phyloP scores from a whole-genome alignment of 2,113 vertebrate genomes.

The Polyodon spathula region DNA sequence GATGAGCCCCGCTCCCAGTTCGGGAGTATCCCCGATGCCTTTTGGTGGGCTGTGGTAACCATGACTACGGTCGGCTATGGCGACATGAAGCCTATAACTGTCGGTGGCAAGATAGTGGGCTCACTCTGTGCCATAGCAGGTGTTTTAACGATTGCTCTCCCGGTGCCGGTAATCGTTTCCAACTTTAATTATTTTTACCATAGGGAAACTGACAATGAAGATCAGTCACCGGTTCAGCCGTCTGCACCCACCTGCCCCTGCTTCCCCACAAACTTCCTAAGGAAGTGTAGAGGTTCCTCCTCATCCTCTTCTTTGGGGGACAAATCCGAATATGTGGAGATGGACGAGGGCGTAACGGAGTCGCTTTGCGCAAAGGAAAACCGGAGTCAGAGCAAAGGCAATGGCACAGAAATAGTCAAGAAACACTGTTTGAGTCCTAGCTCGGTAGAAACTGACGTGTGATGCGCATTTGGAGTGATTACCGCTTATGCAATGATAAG shows the following conservation, averaged over 20 bases:
- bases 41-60: slow-evolving; percentile 98
- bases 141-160: slow-evolving; percentile 94
- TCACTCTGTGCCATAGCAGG: slow-evolving; percentile 96
- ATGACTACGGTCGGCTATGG: slow-evolving; percentile 98
- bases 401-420: slow-evolving; percentile 83
- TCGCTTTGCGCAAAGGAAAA: slow-evolving; percentile 87
- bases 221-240: slow-evolving; percentile 72
- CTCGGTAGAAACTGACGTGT: slow-evolving; percentile 96
- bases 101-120: slow-evolving; percentile 95
- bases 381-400: slow-evolving; percentile 77
- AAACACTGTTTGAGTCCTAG: slow-evolving; percentile 85
- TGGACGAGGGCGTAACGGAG: slow-evolving; percentile 95
- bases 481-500: not conserved
- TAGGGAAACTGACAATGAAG: slow-evolving; percentile 90
- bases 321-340: slow-evolving; percentile 95
- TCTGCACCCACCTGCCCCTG: slow-evolving; percentile 83
- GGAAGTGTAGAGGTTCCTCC: slow-evolving; percentile 77
- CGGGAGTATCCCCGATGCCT: slow-evolving; percentile 96
- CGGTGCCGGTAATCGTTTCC: slow-evolving; percentile 97
- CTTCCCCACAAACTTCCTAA: slow-evolving; percentile 77
- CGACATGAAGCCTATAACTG: slow-evolving; percentile 97
- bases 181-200: slow-evolving; percentile 99
- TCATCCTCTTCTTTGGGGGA: slow-evolving; percentile 87
- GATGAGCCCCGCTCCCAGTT: slow-evolving; percentile 92
- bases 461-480: slow-evolving; percentile 34